Conservation (phyloP, 1,140 invertebrate genomes). For the Anagrus nilaparvatae region DNA sequence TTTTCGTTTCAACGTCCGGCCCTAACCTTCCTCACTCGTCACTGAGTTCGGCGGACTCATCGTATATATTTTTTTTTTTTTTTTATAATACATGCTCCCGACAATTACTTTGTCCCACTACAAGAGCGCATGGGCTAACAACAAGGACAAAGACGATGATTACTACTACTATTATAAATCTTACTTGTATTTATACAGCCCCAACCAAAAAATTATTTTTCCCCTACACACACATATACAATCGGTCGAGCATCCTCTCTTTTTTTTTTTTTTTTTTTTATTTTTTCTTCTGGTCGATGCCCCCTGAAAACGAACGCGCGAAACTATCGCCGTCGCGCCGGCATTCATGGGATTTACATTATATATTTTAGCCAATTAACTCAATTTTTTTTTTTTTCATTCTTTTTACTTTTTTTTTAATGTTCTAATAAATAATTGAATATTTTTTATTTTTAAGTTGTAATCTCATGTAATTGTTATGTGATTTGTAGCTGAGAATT, state of each 20-base stretch:
- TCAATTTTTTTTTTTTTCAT: slow-evolving; percentile 7
- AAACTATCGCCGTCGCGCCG: background rate
- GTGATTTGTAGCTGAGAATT: background rate
- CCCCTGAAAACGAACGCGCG: slow-evolving; percentile 7
- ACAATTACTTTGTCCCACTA: background rate
- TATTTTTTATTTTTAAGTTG: background rate
- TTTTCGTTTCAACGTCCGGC: slow-evolving; percentile 24
- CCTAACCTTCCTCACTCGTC: slow-evolving; percentile 38
- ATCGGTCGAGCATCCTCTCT: background rate
- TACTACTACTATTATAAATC: too few relatives aligned
- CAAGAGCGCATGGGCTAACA: too few relatives aligned
- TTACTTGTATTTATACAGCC: background rate
- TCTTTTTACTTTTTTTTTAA: slow-evolving; percentile 15
- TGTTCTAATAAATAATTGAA: background rate
- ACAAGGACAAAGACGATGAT: too few relatives aligned
- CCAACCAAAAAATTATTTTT: background rate
- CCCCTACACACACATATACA: background rate
- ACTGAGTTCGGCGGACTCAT: background rate
- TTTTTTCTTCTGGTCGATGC: slow-evolving; percentile 14
- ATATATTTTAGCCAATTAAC: background rate
- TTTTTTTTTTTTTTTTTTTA: slow-evolving; percentile 9
- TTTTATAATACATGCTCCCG: background rate
- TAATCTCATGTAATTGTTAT: background rate
- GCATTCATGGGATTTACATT: background rate
- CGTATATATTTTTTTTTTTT: background rate